Evolutionary conservation across 2,113 vertebrate genomes (phyloP), one percentile per base, ranked within the genome.

Genomic region (Lycaon pictus): DNA sequence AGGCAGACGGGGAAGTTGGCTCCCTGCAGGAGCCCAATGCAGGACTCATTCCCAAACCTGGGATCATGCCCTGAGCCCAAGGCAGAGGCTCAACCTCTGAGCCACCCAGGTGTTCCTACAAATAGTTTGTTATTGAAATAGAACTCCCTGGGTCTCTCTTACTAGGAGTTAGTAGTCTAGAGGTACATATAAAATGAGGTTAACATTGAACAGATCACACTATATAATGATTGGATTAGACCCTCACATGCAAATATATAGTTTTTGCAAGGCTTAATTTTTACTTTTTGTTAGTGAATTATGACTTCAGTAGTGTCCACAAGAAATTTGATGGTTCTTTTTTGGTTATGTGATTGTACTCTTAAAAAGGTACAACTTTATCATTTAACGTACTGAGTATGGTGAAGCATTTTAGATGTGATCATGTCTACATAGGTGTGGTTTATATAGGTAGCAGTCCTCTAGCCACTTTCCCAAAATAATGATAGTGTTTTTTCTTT

Each of bases 241-340:
- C 20, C 23, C 60, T 69, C 17, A 0, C 4, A 13, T 69, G 20
- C 67, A 81, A 74, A 89, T 74, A 43, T 35, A 58, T 0, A 35
- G 67, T 25, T 97, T 92, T 92, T 81, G 8, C 12, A 62, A 65
- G 76, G 91, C 29, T 11, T 69, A 23, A 17, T 55, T 90, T 93
- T 35, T 87, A 1, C 22, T 71, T 80, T 82, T 20, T 29, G 29
- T 81, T 43, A 74, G 22, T 74, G 43, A 88, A 88, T 20, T n/a
- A 19, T 82, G 1, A 43, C 43, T 43, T 37, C 11, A 76, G 60
- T 43, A 55, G 32, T 90, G 12, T 87, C 13, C 80, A 82, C 74
- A 58, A 72, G 67, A 92, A 88, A 35, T 53, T 89, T 51, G 69
- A 10, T 92, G 58, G 11, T 20, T 60, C n/a, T 71, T 51, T 74